Percentiles rank a stretch among this genome's conserved stretches.
These are phyloP conservation scores for Morpho helenor DNA, from an alignment of 2,888 invertebrate genomes.

Conservation along the genomic window DNA sequence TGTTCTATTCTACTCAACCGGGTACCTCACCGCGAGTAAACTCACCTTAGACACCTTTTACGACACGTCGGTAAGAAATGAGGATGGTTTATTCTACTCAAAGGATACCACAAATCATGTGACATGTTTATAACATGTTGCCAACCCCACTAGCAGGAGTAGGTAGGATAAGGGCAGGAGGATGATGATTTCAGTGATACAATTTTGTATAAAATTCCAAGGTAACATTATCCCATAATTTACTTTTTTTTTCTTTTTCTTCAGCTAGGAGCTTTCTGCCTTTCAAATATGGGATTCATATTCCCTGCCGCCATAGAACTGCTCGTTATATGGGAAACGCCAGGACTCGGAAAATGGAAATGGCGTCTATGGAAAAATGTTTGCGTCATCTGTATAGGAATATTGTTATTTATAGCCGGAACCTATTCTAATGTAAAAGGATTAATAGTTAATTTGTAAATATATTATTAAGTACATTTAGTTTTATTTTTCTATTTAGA, in stretches of 20 bases:
- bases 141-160: too few relatives aligned
- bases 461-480: slow-evolving; percentile 1
- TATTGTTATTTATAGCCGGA: slow-evolving; percentile 56
- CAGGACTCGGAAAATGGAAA: slow-evolving; percentile 52
- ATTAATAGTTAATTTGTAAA: slow-evolving; percentile 48
- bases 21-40: too few relatives aligned
- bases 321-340: slow-evolving; percentile 59
- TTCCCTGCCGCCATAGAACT: slow-evolving; percentile 66
- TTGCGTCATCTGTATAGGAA: slow-evolving; percentile 46
- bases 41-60: too few relatives aligned
- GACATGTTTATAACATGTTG: too few relatives aligned
- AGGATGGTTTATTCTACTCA: too few relatives aligned
- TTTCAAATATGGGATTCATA: slow-evolving; percentile 70
- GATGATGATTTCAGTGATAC: too few relatives aligned
- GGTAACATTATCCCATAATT: too few relatives aligned
- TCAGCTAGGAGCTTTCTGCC: slow-evolving; percentile 68
- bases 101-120: too few relatives aligned
- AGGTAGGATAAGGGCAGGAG: too few relatives aligned
- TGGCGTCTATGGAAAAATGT: slow-evolving; percentile 65
- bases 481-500: not conserved
- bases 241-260: slow-evolving; percentile 26
- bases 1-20: too few relatives aligned
- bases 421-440: slow-evolving; percentile 61
- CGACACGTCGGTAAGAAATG: too few relatives aligned
- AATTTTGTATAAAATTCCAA: too few relatives aligned